Conservation (phyloP, 2,113 vertebrate species). For the Hippocampus zosterae region DNA sequence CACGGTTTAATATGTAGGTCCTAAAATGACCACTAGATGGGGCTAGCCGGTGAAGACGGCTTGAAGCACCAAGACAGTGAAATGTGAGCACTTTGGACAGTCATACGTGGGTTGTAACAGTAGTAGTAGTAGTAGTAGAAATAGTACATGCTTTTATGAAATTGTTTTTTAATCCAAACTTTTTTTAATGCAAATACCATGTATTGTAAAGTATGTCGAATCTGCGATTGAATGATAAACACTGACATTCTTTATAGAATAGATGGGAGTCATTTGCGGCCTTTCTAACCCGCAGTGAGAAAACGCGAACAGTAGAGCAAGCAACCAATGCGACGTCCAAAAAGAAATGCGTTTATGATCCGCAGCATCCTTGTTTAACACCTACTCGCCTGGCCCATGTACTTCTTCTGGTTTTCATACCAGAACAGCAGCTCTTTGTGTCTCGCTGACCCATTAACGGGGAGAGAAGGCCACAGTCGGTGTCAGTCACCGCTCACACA, state of each 20-base stretch:
- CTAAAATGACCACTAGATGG: conserved; percentile 49
- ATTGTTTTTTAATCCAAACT: too few species aligned
- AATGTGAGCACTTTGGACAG: neutral
- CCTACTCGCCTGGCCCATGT: conserved; percentile 4
- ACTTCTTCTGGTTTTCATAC: conserved; percentile 48
- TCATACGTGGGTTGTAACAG: too few species aligned
- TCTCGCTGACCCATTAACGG: conserved; percentile 43
- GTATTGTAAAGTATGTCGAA: too few species aligned
- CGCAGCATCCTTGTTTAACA: neutral
- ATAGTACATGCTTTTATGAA: too few species aligned
- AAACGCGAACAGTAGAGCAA: neutral
- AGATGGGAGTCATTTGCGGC: neutral
- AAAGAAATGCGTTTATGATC: neutral
- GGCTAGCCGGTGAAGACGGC: neutral
- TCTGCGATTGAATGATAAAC: too few species aligned
- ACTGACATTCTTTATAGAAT: too few species aligned
- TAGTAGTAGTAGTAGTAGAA: too few species aligned
- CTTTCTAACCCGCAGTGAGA: neutral
- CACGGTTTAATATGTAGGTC: conserved; percentile 13
- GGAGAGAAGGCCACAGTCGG: conserved; percentile 39
- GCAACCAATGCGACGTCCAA: neutral
- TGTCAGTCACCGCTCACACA: conserved; percentile 39
- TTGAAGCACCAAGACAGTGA: neutral
- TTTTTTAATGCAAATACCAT: too few species aligned
- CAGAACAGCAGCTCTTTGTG: conserved; percentile 60